Conservation (phyloP, 2,797 vertebrate species). For the Numenius phaeopus region DNA sequence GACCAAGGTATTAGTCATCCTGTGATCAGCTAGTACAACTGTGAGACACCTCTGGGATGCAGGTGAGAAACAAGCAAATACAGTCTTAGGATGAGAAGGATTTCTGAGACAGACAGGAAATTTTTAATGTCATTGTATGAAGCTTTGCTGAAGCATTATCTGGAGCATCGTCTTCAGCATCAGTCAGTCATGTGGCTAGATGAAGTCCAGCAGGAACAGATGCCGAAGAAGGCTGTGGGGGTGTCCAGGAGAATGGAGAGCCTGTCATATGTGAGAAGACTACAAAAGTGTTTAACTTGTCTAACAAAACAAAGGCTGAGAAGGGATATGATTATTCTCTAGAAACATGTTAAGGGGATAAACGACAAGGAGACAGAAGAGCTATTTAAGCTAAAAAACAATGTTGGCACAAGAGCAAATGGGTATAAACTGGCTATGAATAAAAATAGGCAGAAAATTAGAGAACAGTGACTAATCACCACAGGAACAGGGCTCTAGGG, state of each 20-base stretch:
- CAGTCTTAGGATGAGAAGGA: neutral
- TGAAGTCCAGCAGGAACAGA: neutral
- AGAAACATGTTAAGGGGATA: neutral
- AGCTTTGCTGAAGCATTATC: neutral
- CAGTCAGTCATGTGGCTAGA: neutral
- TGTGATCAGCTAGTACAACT: slow-evolving; percentile 2
- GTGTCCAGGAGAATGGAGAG: neutral
- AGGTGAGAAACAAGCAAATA: slow-evolving; percentile 46
- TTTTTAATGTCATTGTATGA: neutral
- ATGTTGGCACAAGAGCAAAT: neutral
- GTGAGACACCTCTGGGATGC: neutral
- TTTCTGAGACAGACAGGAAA: slow-evolving; percentile 13
- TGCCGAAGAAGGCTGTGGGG: neutral
- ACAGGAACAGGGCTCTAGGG: neutral
- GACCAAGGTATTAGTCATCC: neutral
- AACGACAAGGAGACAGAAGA: neutral
- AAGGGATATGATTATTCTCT: slow-evolving; percentile 18
- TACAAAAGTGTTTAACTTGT: neutral
- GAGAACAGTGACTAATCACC: neutral
- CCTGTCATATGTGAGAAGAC: neutral
- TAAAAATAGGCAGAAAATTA: neutral
- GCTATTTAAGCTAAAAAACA: neutral
- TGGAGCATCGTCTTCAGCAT: neutral
- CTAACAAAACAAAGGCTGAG: slow-evolving; percentile 27
- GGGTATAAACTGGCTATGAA: neutral